Base-by-base conservation (phyloP, 1,140 invertebrate species). In the Drosophila pandora region DNA sequence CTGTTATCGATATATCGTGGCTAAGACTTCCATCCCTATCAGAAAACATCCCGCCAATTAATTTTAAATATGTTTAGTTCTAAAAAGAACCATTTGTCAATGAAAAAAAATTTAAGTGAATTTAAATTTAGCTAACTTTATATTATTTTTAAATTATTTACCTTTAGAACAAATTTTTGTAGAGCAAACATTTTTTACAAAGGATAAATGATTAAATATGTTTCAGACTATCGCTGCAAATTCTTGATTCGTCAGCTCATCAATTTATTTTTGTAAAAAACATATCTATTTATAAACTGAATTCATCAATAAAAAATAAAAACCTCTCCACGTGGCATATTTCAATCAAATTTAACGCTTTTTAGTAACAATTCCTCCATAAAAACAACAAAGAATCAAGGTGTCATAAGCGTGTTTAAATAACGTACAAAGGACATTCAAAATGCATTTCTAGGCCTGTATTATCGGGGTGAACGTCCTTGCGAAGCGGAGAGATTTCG, bases 341-440 rank as follows among this genome's bases (percentile, higher is more conserved):
- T 41, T 17, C 39, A 41, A 2, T 17, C 12, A 41, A 39, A 39
- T 39, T 41, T 0, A 10, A 37, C 34, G 10, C 12, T 41, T 17
- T 13, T 41, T 41, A 43, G 2, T 1, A 37, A n/a, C 12, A 10
- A 12, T 34, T 34, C 32, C 39, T 41, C 10, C 12, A 41, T 2
- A 41, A 41, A 39, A 39, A 41, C n/a, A 41, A 13, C n/a, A n/a
- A 10, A 13, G 39, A 13, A 21, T 43, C 41, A 43, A 21, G 41
- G 41, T 43, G 41, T 43, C 41, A 52, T 69, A 69, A 69, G 45
- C 63, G 67, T 69, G 67, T 69, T 71, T 70, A 58, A 54, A 70
- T 70, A 70, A 64, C 65, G 68, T 71, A 70, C 52, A 70, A 70
- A 70, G 43, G 65, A 70, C 57, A 71, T 71, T 71, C 64, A 71